Percentiles rank a stretch among this genome's conserved stretches.
These are phyloP conservation scores for Apeira syringaria DNA, from an alignment of 2,888 invertebrate genomes.

Conservation along the genomic window DNA sequence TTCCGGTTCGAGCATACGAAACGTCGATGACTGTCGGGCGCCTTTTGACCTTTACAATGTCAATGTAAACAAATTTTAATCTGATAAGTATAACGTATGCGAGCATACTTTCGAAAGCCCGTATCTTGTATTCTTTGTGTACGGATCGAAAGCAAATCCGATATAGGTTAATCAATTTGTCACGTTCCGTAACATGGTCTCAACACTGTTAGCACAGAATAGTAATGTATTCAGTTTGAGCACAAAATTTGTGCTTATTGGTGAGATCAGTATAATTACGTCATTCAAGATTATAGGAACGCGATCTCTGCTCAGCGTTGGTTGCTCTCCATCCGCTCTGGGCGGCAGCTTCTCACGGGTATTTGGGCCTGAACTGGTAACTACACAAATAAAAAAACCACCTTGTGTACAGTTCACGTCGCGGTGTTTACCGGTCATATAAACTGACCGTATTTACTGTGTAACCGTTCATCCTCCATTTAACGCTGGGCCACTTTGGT, in stretches of 20 bases:
- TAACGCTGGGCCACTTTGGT: slow-evolving; percentile 78
- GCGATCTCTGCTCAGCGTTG: slow-evolving; percentile 33
- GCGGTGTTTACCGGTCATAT: slow-evolving; percentile 74
- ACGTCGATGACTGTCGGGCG: slow-evolving; percentile 37
- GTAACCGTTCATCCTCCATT: slow-evolving; percentile 75
- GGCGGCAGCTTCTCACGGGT: slow-evolving; percentile 77
- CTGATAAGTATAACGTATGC: slow-evolving; percentile 36
- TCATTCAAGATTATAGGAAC: slow-evolving; percentile 71
- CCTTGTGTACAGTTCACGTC: slow-evolving; percentile 81
- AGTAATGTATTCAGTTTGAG: slow-evolving; percentile 53
- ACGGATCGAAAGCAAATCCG: slow-evolving; percentile 29
- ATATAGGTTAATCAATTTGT: slow-evolving; percentile 41
- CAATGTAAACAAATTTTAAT: slow-evolving; percentile 37
- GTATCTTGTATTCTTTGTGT: slow-evolving; percentile 27
- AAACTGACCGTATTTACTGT: slow-evolving; percentile 76
- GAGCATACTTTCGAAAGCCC: slow-evolving; percentile 27
- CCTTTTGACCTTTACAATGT: slow-evolving; percentile 40
- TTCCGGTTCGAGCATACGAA: slow-evolving; percentile 40
- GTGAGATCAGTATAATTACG: slow-evolving; percentile 40
- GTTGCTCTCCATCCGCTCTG: slow-evolving; percentile 36
- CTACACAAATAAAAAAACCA: slow-evolving; percentile 75
- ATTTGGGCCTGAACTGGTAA: slow-evolving; percentile 72
- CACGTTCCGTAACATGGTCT: slow-evolving; percentile 41
- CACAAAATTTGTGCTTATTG: slow-evolving; percentile 56
- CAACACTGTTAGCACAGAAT: slow-evolving; percentile 40